Evolutionary conservation across 2,888 invertebrate genomes (phyloP).

Genomic region (Xylophagus ater): DNA sequence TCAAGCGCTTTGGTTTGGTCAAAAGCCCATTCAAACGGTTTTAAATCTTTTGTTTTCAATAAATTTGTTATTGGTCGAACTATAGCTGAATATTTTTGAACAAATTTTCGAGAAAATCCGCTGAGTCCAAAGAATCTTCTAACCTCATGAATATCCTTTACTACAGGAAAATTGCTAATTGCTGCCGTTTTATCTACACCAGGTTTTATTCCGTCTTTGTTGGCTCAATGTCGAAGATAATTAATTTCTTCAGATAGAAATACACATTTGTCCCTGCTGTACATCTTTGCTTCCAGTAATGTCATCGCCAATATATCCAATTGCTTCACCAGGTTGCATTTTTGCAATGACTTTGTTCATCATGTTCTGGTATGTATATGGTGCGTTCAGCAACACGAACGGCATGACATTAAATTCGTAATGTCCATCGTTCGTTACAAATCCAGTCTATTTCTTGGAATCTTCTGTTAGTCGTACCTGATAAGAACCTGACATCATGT

Average conservation of each 20-base stretch:
- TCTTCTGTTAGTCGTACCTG: conserved; percentile 27
- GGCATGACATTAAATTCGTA: conserved; percentile 31
- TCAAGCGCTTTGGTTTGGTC: neutral
- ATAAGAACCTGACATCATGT: conserved; percentile 26
- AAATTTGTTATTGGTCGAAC: conserved; percentile 8
- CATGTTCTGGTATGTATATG: conserved; percentile 29
- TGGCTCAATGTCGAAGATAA: too few species aligned
- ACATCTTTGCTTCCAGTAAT: conserved; percentile 19
- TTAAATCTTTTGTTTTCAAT: neutral
- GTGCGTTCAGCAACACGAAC: conserved; percentile 32
- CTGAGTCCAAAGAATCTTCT: conserved; percentile 12
- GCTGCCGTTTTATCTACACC: conserved; percentile 7
- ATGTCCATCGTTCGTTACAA: conserved; percentile 32
- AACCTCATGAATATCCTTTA: conserved; percentile 11
- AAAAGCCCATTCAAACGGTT: neutral
- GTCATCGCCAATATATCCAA: conserved; percentile 23
- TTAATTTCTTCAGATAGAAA: too few species aligned
- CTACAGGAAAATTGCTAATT: conserved; percentile 6
- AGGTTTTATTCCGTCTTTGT: conserved; percentile 1
- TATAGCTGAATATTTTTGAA: conserved; percentile 8
- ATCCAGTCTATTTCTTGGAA: conserved; percentile 27
- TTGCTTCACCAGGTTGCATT: conserved; percentile 13
- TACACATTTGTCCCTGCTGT: too few species aligned
- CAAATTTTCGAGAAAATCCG: conserved; percentile 12
- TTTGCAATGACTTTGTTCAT: conserved; percentile 23